Evolutionary conservation across 1,140 invertebrate genomes (phyloP), one percentile per base, ranked within the genome.

Genomic region (Drosophila carrolli): DNA sequence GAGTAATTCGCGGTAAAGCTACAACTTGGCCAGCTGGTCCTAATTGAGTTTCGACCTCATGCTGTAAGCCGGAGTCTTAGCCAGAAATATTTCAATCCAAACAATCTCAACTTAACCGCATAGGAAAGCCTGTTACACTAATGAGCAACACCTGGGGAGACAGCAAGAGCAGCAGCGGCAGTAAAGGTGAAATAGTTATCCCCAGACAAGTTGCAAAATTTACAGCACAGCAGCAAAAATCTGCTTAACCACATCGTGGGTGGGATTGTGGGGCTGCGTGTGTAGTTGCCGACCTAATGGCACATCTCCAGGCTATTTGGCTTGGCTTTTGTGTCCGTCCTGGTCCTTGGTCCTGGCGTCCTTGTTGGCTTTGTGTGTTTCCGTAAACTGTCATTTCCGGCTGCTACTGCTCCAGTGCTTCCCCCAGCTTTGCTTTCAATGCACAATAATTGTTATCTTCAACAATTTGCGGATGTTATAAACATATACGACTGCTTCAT

Each of bases 391-490:
- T 82, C 73, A 88, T 88, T 88, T 88, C 83, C 83, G 83, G 81
- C 66, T 74, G 63, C 63, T 44, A 48, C 56, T 76, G 62, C 63
- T 76, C 40, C 43, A 11, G 16, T 38, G 48, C 44, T 43, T 47
- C n/a, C 44, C 29, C 46, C 47, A 23, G 70, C 68, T 68, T 72
- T 81, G 78, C 82, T 86, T 86, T 86, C 83, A 89, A 89, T 86
- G 83, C 83, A 88, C 84, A 88, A 88, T 88, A 88, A 88, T 88
- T 88, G 84, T 88, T 88, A 88, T 88, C 83, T 88, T 88, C 80
- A 88, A 88, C 83, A 88, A 88, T 88, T 88, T 88, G 83, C 83
- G 83, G 83, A 88, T 89, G 83, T 88, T 88, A 88, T 88, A 88
- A 88, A 88, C 83, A 88, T 88, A 88, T 89, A 88, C 76, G 78